These are phyloP conservation scores for Macropodus opercularis DNA, from an alignment of 2,797 vertebrate species.

Conservation along the genomic window DNA sequence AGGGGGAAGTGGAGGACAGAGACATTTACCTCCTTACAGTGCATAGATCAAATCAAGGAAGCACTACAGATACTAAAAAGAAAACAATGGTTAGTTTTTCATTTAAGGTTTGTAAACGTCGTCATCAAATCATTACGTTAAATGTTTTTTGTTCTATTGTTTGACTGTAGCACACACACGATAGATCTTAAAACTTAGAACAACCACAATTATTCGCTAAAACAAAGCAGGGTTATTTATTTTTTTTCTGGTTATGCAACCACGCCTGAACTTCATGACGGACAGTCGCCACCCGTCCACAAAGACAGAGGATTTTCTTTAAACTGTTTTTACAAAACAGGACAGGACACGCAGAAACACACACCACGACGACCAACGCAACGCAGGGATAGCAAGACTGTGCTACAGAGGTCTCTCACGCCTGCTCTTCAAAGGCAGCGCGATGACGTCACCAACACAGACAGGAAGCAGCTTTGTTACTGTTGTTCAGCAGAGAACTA, in stretches of 20 bases:
- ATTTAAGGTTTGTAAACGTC: conserved; percentile 86
- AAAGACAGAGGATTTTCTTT: conserved; percentile 39
- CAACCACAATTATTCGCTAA: conserved; percentile 79
- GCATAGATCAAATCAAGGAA: conserved; percentile 99
- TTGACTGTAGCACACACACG: conserved; percentile 74
- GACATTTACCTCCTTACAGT: conserved; percentile 90
- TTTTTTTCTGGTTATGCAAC: conserved; percentile 65
- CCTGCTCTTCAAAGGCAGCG: conserved; percentile 53
- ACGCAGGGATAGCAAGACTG: conserved; percentile 75
- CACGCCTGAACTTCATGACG: conserved; percentile 73
- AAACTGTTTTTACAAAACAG: conserved; percentile 68
- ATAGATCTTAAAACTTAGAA: conserved; percentile 70
- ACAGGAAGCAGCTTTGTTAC: conserved; percentile 75
- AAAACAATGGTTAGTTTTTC: conserved; percentile 82
- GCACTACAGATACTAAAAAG: conserved; percentile 88
- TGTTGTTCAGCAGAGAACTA: conserved; percentile 78
- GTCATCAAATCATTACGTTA: conserved; percentile 79
- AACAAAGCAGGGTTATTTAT: conserved; percentile 70
- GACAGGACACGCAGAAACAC: conserved; percentile 71
- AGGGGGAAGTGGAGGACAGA: conserved; percentile 62
- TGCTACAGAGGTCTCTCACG: conserved; percentile 77
- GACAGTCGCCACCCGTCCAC: conserved; percentile 78
- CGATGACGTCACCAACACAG: conserved; percentile 67
- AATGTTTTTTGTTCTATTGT: conserved; percentile 70
- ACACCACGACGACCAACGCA: conserved; percentile 79